Evolutionary conservation across 1,140 invertebrate genomes (phyloP), one percentile per base, ranked within the genome.

Genomic region (Triops cancriformis): DNA sequence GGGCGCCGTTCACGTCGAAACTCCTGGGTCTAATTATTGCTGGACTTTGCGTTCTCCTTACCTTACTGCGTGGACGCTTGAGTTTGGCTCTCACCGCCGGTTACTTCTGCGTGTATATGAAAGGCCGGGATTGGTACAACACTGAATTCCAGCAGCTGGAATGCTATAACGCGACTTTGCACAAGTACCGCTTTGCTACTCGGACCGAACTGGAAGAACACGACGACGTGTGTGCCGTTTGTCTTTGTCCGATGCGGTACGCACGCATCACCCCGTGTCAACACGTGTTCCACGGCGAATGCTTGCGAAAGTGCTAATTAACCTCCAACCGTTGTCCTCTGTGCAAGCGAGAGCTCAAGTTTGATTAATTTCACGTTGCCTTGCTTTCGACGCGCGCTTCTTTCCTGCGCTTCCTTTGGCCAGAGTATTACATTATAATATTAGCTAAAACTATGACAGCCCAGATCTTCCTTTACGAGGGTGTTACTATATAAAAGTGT

Each of bases 151-250:
- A 82, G 12, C 85, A 85, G 27, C 81, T 93, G 73, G 83, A 85
- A 28, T 85, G 86, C 26, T 91, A 92, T 79, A 85, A 88, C 76
- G 86, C 86, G 4, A 45, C 72, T 23, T 27, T 73, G 28, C 37
- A 73, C 26, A 87, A 86, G 76, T 93, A 90, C 81, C 83, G 91
- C 51, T 85, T 87, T 42, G 92, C 91, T 1, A 90, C 88, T 0
- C 43, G 80, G 1, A 88, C 90, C 12, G 91, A 93, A 81, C 86
- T 93, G 23, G 84, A 86, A 5, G 87, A 87, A 43, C 88, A 90
- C 76, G 91, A 93, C 79, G 91, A 93, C 81, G 90, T 92, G 2
- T 93, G 91, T 83, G 89, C 91, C 1, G 90, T 93, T 18, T 93
- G 91, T 81, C 85, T 93, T 11, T 89, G 88, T 78, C 81, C 84